phyloP scores from a whole-genome alignment of 2,888 invertebrate species.

The Helicoverpa assulta region DNA sequence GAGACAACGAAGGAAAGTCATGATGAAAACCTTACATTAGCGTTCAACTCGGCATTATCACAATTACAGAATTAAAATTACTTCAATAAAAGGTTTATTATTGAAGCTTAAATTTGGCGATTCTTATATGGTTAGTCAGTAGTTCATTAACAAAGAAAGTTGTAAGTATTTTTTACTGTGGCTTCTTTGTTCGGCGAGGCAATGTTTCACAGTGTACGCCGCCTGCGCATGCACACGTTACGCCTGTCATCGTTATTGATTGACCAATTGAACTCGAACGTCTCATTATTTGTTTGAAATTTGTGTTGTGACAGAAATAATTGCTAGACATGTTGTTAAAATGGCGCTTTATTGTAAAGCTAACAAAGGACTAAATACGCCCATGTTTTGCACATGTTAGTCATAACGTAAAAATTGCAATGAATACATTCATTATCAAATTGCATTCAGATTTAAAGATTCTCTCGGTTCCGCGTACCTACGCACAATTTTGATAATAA shows the following conservation, averaged over 20 bases:
- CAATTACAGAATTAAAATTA: constrained; percentile 40
- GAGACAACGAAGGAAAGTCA: constrained; percentile 75
- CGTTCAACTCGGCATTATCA: constrained; percentile 53
- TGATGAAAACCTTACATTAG: constrained; percentile 67
- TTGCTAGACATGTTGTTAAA: constrained; percentile 63
- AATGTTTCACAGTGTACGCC: constrained; percentile 67
- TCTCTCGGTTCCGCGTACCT: background rate
- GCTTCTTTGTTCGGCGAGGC: constrained; percentile 36
- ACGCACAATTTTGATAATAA: too few relatives aligned
- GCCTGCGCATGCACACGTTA: constrained; percentile 39
- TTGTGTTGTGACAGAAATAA: constrained; percentile 69
- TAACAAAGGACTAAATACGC: constrained; percentile 12
- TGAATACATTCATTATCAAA: too few relatives aligned
- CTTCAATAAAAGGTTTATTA: constrained; percentile 38
- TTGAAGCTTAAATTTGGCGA: constrained; percentile 21
- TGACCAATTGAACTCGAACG: constrained; percentile 74
- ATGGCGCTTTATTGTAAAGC: constrained; percentile 38
- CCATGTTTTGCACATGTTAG: constrained; percentile 10
- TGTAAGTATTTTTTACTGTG: constrained; percentile 55
- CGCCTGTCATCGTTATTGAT: constrained; percentile 74
- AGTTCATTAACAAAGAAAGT: constrained; percentile 56
- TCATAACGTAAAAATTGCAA: background rate
- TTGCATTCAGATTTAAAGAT: constrained; percentile 12
- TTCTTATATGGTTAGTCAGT: constrained; percentile 33
- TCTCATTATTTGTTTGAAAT: constrained; percentile 71